Evolutionary conservation across 2,888 invertebrate genomes (phyloP).

Genomic region (Plebejus melissa): DNA sequence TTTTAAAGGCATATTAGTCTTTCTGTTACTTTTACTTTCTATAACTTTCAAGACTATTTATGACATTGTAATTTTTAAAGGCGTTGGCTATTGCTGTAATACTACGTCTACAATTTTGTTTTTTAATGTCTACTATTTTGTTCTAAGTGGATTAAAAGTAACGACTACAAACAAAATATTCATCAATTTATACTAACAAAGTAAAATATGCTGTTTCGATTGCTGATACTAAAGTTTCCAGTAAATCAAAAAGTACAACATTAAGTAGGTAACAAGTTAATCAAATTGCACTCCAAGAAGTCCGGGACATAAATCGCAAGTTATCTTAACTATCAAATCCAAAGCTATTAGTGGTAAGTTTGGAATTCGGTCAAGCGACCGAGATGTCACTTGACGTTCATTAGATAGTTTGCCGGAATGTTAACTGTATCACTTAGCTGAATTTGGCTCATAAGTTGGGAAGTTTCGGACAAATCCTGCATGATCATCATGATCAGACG

Average conservation of each 20-base stretch:
- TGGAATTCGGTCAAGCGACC: constrained; percentile 3
- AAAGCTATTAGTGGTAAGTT: constrained; percentile 15
- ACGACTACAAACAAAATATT: too few relatives aligned
- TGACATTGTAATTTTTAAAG: too few relatives aligned
- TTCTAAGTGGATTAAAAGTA: too few relatives aligned
- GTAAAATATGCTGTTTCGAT: neutral
- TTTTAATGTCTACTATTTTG: too few relatives aligned
- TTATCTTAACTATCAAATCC: constrained; percentile 18
- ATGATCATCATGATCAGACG: neutral
- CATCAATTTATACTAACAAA: neutral
- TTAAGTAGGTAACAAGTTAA: neutral
- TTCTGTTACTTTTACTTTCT: too few relatives aligned
- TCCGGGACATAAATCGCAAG: constrained; percentile 9
- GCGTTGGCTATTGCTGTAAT: too few relatives aligned
- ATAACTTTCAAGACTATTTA: too few relatives aligned
- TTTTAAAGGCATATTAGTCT: too few relatives aligned
- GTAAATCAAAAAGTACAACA: neutral
- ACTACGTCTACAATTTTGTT: too few relatives aligned
- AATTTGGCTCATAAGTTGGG: neutral
- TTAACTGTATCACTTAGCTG: constrained; percentile 8
- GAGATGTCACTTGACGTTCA: constrained; percentile 8
- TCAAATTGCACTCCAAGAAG: constrained; percentile 12
- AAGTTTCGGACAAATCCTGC: neutral
- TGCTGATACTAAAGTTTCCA: neutral
- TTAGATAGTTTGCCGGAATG: constrained; percentile 22